Base-by-base conservation (phyloP, 2,888 invertebrate genomes). In the Pyrrhopygopsis socrates region DNA sequence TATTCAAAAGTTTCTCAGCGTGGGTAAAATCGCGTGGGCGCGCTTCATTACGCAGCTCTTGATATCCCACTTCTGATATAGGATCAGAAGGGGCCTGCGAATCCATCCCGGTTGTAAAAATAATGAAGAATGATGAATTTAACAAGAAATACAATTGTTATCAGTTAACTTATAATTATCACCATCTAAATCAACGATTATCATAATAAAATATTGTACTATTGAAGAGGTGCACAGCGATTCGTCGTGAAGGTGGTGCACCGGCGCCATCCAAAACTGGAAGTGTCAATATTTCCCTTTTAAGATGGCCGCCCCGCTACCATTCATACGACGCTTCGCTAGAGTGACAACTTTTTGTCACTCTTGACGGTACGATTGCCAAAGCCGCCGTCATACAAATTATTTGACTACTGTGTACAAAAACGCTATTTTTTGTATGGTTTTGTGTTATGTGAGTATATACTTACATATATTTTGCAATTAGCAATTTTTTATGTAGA, bases 361-460 rank as follows among this genome's bases (percentile, higher is more conserved):
- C 60, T 60, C 60, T 60, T 60, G 60, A 27, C 60, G 60, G 8
- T 60, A 13, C 13, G 1, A 13, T 27, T 27, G 60, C 13, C 15
- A 27, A 60, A 60, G 60, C 60, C n/a, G 22, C 54, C 54, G 65
- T 45, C 45, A 96, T 50, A 27, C n/a, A 22, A 22, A 18, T 71
- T 20, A n/a, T n/a, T n/a, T n/a, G n/a, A n/a, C n/a, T n/a, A n/a
- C n/a, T n/a, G n/a, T n/a, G n/a, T n/a, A n/a, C n/a, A n/a, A n/a
- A n/a, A n/a, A n/a, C n/a, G n/a, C n/a, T n/a, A n/a, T n/a, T n/a
- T n/a, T n/a, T n/a, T n/a, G n/a, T n/a, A n/a, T n/a, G n/a, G n/a
- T n/a, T n/a, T n/a, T n/a, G n/a, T n/a, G n/a, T n/a, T n/a, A n/a
- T n/a, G n/a, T n/a, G n/a, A n/a, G n/a, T n/a, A n/a, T n/a, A n/a